These are phyloP conservation scores for Tapera naevia DNA, from an alignment of 2,797 vertebrate species.

Conservation along the genomic window DNA sequence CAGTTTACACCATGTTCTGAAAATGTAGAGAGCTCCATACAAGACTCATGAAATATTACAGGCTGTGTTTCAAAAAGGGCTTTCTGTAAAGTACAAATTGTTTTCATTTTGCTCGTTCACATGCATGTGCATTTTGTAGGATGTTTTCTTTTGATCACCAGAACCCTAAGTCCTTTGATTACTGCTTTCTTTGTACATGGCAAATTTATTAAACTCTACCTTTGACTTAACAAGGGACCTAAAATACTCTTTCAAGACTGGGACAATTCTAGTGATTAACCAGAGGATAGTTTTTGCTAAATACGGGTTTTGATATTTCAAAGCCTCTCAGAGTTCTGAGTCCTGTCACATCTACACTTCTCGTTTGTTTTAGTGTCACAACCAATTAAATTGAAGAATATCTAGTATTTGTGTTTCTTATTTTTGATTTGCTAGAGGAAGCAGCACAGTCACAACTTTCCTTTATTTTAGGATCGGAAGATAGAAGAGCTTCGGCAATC, in stretches of 20 bases:
- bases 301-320: not conserved
- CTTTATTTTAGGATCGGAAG: slow-evolving; percentile 87
- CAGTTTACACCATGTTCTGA: not conserved
- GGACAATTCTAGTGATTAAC: not conserved
- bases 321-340: not conserved
- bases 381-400: not conserved
- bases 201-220: not conserved
- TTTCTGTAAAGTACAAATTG: not conserved
- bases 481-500: slow-evolving; percentile 95
- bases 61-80: not conserved
- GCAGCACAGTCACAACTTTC: not conserved
- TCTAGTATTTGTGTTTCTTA: not conserved
- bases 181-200: not conserved
- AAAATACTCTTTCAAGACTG: not conserved
- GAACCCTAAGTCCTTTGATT: not conserved
- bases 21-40: not conserved
- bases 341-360: not conserved
- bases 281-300: not conserved
- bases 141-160: slow-evolving; percentile 20
- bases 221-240: not conserved
- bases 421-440: not conserved
- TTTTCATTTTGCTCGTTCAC: not conserved
- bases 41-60: not conserved
- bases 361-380: not conserved
- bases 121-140: not conserved